Evolutionary conservation across 2,888 invertebrate species (phyloP).

Genomic region (Synanthedon andrenaeformis): DNA sequence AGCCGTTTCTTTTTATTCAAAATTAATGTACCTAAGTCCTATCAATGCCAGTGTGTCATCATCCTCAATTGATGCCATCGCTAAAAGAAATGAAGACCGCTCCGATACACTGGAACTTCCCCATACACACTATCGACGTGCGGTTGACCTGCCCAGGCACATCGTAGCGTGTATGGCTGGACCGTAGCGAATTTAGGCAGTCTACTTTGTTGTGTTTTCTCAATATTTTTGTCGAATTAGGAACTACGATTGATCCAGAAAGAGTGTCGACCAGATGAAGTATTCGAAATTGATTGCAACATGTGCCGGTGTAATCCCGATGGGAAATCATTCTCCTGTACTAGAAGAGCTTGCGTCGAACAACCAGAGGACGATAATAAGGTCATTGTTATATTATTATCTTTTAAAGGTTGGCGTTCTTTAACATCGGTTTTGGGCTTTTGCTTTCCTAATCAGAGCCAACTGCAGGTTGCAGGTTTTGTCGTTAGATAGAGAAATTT

Average conservation of each 20-base stretch:
- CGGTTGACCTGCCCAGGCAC: slow-evolving; percentile 14
- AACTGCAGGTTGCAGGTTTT: neutral
- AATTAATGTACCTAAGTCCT: slow-evolving; percentile 10
- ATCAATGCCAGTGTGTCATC: slow-evolving; percentile 12
- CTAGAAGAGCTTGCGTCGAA: slow-evolving; percentile 51
- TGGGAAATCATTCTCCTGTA: slow-evolving; percentile 65
- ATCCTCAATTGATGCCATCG: slow-evolving; percentile 12
- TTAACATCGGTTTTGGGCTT: neutral
- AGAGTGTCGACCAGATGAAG: slow-evolving; percentile 61
- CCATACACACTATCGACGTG: slow-evolving; percentile 10
- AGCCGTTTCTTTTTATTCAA: slow-evolving; percentile 8
- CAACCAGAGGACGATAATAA: slow-evolving; percentile 25
- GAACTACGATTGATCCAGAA: slow-evolving; percentile 32
- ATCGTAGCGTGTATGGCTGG: neutral
- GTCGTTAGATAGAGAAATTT: no score
- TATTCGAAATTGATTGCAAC: slow-evolving; percentile 69
- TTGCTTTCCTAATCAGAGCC: neutral
- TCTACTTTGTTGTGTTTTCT: no score
- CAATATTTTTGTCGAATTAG: slow-evolving; percentile 13
- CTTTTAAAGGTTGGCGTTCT: neutral
- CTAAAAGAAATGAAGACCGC: slow-evolving; percentile 15
- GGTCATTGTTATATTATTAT: slow-evolving; percentile 16
- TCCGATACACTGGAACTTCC: slow-evolving; percentile 12
- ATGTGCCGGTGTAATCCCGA: slow-evolving; percentile 70
- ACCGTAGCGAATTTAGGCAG: no score